Evolutionary conservation across 1,140 invertebrate species (phyloP), one percentile per base, ranked within the genome.

Genomic region (Paraescarpia echinospica): DNA sequence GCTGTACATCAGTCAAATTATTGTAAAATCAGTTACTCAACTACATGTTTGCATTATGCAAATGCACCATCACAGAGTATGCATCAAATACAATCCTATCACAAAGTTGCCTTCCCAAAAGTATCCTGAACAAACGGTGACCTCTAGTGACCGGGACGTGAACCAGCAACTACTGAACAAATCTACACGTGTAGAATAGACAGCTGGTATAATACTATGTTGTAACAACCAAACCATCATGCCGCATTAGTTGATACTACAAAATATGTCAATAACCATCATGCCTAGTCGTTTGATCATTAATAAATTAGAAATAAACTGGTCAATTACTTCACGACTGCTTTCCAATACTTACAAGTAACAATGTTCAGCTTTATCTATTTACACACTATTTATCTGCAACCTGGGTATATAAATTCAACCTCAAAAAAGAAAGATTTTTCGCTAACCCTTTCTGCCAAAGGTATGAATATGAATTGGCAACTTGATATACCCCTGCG

Each of bases 141-240:
- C 59, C 59, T 77, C 59, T 77, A 27, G 59, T 77, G 59, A 18
- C 59, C 27, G 22, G 59, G 14, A 77, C 8, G 59, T 77, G 27
- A 31, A 77, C 59, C 59, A 77, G 8, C 4, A 91, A 89, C 31
- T 94, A 94, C 22, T 18, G 22, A 12, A 77, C 1, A 41, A 41
- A 4, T 41, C 59, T 18, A 0, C 22, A 77, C 14, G 9, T 1
- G 59, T 31, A 77, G 59, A 2, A 22, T 0, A 77, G 12, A 77
- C 59, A 77, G 2, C 59, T 77, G 18, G 41, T 41, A 12, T 41
- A 41, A 77, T 27, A 77, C 27, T 5, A 77, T 31, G 59, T 77
- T 22, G 59, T 4, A 41, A 41, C 59, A 77, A 77, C 27, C 59
- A 77, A 77, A 77, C 27, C 41, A 31, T 77, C 48, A 0, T 77